phyloP scores from a whole-genome alignment of 2,888 invertebrate species.

The Pomacea canaliculata region DNA sequence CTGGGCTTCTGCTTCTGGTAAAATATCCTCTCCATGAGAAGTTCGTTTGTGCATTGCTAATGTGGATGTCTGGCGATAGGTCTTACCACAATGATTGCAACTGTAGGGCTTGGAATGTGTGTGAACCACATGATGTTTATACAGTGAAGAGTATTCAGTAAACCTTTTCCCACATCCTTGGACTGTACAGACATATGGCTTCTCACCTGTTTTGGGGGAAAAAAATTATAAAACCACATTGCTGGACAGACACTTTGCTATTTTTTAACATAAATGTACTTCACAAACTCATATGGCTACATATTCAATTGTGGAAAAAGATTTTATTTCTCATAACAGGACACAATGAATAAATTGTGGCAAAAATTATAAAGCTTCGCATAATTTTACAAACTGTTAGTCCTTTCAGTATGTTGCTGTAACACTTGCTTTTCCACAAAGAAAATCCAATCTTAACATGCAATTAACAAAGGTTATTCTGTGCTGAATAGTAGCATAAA shows the following conservation, averaged over 20 bases:
- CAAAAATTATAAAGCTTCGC: no score
- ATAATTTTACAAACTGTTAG: no score
- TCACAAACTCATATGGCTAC: neutral
- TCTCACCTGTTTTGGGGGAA: slow-evolving; percentile 71
- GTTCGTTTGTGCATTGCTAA: slow-evolving; percentile 76
- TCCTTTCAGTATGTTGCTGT: no score
- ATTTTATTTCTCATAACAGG: no score
- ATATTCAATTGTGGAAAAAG: no score
- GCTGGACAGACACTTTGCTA: neutral
- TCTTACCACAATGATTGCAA: slow-evolving; percentile 75
- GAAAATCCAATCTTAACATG: no score
- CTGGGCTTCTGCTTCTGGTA: slow-evolving; percentile 50
- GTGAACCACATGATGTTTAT: slow-evolving; percentile 78
- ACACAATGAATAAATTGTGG: no score
- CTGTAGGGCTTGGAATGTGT: slow-evolving; percentile 75
- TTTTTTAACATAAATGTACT: neutral
- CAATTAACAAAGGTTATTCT: no score
- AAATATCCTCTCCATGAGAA: slow-evolving; percentile 72
- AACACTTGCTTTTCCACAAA: no score
- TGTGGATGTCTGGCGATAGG: slow-evolving; percentile 76
- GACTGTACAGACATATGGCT: slow-evolving; percentile 77
- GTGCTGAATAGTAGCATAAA: no score
- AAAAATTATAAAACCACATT: neutral
- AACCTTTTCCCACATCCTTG: slow-evolving; percentile 77
- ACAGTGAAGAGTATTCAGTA: slow-evolving; percentile 80